Percentiles rank a stretch among this genome's conserved stretches.
Conservation (phyloP, 1,140 invertebrate genomes). For the Dreissena polymorpha region DNA sequence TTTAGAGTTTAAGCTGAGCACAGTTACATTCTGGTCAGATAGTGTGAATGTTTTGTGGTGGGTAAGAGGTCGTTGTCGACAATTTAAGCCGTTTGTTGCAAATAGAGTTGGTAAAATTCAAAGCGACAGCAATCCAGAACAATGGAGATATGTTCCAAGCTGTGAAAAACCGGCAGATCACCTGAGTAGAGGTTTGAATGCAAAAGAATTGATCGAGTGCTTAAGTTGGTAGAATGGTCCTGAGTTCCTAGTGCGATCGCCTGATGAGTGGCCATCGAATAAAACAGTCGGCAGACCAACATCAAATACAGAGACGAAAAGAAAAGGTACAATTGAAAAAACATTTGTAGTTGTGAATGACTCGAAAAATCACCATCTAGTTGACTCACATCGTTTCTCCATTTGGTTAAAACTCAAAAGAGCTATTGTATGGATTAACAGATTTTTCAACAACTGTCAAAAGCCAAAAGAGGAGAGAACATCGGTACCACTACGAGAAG, state of each 20-base stretch:
- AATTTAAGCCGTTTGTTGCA: conserved; percentile 51
- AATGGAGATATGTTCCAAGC: conserved; percentile 48
- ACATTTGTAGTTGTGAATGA: not conserved
- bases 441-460: conserved; percentile 16
- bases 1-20: too few species aligned
- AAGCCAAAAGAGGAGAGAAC: not conserved
- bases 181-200: conserved; percentile 9
- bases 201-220: not conserved
- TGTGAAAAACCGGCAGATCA: conserved; percentile 49
- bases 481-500: not conserved
- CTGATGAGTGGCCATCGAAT: conserved; percentile 10
- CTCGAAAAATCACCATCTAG: not conserved
- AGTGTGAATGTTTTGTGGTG: conserved; percentile 54
- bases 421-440: conserved; percentile 13
- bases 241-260: not conserved
- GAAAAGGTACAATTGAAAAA: conserved; percentile 3
- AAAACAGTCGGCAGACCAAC: not conserved
- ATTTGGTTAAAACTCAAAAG: conserved; percentile 2
- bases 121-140: too few species aligned
- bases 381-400: conserved; percentile 6
- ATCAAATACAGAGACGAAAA: conserved; percentile 25
- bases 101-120: too few species aligned
- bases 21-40: too few species aligned
- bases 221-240: conserved; percentile 22
- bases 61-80: conserved; percentile 29